A percentile compares a stretch with the other conserved stretches of the same genome.
These are phyloP conservation scores for Drosophila kepulauana DNA, from an alignment of 1,140 invertebrate species.

Conservation along the genomic window DNA sequence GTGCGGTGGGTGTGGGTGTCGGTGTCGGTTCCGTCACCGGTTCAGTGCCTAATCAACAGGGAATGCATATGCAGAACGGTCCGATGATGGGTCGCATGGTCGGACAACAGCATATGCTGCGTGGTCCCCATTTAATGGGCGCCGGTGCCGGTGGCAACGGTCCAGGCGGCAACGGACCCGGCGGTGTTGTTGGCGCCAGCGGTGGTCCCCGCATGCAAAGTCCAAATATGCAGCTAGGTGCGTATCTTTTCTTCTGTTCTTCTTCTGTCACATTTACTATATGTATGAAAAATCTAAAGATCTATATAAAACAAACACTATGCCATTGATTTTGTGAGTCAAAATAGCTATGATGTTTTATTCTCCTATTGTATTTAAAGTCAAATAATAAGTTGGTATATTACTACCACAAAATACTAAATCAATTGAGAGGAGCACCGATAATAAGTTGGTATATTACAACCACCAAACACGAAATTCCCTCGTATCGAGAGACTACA, in stretches of 20 bases:
- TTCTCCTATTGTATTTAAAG: too few species aligned
- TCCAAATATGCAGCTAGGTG: slow-evolving; percentile 84
- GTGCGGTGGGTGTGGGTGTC: slow-evolving; percentile 59
- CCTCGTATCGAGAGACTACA: too few species aligned
- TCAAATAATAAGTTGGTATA: too few species aligned
- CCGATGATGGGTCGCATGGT: slow-evolving; percentile 88
- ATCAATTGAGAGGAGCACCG: too few species aligned
- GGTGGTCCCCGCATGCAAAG: slow-evolving; percentile 85
- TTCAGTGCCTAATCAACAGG: slow-evolving; percentile 70
- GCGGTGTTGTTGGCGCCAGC: slow-evolving; percentile 42
- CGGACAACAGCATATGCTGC: slow-evolving; percentile 86
- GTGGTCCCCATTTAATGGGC: slow-evolving; percentile 77
- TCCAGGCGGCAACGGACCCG: slow-evolving; percentile 34
- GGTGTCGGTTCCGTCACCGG: slow-evolving; percentile 42
- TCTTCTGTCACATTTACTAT: too few species aligned
- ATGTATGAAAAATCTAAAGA: too few species aligned
- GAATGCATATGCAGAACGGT: slow-evolving; percentile 88
- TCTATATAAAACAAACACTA: too few species aligned
- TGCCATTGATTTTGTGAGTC: too few species aligned
- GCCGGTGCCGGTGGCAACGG: slow-evolving; percentile 59
- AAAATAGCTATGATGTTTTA: too few species aligned
- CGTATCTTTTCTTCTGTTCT: slow-evolving; percentile 18
- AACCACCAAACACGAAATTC: too few species aligned
- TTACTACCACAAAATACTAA: too few species aligned
- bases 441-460: too few species aligned